Evolutionary conservation across 2,888 invertebrate species (phyloP).

Genomic region (Dichetophora obliterata): DNA sequence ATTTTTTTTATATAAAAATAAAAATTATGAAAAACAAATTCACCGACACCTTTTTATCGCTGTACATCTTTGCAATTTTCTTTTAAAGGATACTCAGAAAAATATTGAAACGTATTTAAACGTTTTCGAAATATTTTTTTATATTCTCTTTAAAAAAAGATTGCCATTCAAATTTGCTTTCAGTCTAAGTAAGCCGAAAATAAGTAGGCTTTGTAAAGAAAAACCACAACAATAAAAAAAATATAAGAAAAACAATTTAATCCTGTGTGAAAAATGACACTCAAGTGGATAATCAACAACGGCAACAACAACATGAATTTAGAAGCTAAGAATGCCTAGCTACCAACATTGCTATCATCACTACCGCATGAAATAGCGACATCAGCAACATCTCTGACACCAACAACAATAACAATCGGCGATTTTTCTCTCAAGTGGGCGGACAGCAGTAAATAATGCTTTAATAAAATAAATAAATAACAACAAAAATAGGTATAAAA

Average conservation of each 20-base stretch:
- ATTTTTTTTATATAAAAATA: too few species aligned
- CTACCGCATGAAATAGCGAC: not conserved
- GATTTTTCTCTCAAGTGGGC: not conserved
- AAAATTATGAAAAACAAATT: too few species aligned
- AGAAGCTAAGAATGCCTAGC: not conserved
- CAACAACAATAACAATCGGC: slow-evolving; percentile 1
- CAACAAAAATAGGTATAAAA: not conserved
- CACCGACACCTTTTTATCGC: too few species aligned
- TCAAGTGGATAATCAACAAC: slow-evolving; percentile 15
- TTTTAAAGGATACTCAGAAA: too few species aligned
- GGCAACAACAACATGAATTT: not conserved
- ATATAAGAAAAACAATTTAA: slow-evolving; percentile 11
- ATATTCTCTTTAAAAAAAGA: too few species aligned
- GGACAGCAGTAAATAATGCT: slow-evolving; percentile 19
- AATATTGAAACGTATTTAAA: too few species aligned
- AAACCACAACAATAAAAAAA: too few species aligned
- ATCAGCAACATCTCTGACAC: not conserved
- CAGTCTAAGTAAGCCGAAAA: too few species aligned
- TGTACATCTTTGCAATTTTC: too few species aligned
- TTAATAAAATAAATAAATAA: slow-evolving; percentile 16
- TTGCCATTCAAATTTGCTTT: too few species aligned
- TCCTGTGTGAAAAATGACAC: slow-evolving; percentile 16
- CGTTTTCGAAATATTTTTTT: too few species aligned
- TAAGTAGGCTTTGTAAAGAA: too few species aligned
- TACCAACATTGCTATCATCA: not conserved